phyloP scores from a whole-genome alignment of 30 jellyfish, hydroid and myxozoan genomes.

The Pelagia noctiluca region DNA sequence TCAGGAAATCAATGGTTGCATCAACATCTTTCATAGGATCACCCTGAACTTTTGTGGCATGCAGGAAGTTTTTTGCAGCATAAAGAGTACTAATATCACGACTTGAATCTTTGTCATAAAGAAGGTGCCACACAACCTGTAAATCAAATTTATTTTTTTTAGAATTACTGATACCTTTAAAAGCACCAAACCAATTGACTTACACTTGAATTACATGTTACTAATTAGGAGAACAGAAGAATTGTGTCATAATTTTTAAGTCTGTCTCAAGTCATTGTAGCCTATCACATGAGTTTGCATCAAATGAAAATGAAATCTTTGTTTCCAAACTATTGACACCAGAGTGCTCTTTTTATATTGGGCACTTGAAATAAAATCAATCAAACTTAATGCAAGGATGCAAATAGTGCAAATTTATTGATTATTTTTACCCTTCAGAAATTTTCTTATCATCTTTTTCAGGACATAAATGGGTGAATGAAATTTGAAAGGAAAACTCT shows the following conservation, averaged over 20 bases:
- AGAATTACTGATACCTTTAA: conserved; percentile 25
- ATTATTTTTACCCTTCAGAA: conserved; percentile 8
- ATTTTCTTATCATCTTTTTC: conserved; percentile 10
- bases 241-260: conserved; percentile 13
- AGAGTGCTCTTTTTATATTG: conserved; percentile 25
- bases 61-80: conserved; percentile 35
- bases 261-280: conserved; percentile 20
- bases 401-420: conserved; percentile 5
- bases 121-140: conserved; percentile 56
- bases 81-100: conserved; percentile 40
- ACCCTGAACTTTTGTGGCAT: conserved; percentile 34
- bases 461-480: conserved; percentile 20
- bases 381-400: conserved; percentile 7
- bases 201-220: conserved; percentile 15
- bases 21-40: conserved; percentile 49
- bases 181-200: conserved; percentile 26
- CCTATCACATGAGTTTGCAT: conserved; percentile 21
- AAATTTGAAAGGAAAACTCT: conserved; percentile 7
- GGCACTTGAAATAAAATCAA: conserved; percentile 18
- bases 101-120: conserved; percentile 15
- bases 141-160: conserved; percentile 14
- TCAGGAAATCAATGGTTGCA: conserved; percentile 32
- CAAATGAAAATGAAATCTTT: conserved; percentile 10
- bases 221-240: background rate
- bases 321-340: conserved; percentile 15